Percentiles rank a stretch among this genome's conserved stretches.
Conservation (phyloP, 23 tunicate species). For the Halocynthia roretzi region DNA sequence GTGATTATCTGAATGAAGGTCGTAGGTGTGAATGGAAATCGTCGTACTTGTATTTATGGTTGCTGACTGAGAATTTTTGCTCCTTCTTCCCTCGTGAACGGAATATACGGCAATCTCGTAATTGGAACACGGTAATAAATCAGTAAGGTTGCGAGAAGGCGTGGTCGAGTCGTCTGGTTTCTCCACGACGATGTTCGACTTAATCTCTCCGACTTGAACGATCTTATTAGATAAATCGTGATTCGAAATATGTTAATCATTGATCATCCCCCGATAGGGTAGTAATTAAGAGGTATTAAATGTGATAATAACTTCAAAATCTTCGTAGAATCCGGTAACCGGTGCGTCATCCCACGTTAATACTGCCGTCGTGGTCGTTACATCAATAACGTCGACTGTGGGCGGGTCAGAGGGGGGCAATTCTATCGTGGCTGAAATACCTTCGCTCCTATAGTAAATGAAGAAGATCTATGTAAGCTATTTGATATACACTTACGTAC, state of each 20-base stretch:
- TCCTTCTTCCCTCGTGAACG: slow-evolving; percentile 23
- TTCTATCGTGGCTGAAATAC: slow-evolving; percentile 20
- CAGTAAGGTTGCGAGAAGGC: slow-evolving; percentile 40
- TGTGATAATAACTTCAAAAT: slow-evolving; percentile 45
- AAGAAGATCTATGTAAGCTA: background rate
- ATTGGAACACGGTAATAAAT: slow-evolving; percentile 39
- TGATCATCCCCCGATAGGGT: no score
- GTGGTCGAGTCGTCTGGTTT: slow-evolving; percentile 22
- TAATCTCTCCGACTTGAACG: slow-evolving; percentile 9
- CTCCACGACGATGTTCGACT: slow-evolving; percentile 8
- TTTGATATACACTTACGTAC: background rate
- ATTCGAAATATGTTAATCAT: background rate
- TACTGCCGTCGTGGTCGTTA: slow-evolving; percentile 30
- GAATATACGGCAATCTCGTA: slow-evolving; percentile 53
- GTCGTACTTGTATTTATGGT: slow-evolving; percentile 52
- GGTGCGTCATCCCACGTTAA: slow-evolving; percentile 40
- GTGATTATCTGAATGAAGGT: background rate
- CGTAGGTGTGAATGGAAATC: background rate
- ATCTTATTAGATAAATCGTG: slow-evolving; percentile 6
- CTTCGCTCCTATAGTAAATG: slow-evolving; percentile 17
- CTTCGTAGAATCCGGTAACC: slow-evolving; percentile 52
- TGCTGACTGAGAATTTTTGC: slow-evolving; percentile 29
- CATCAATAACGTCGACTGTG: slow-evolving; percentile 13
- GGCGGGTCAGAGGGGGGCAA: slow-evolving; percentile 66
- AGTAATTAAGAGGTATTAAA: background rate